Evolutionary conservation across 2,113 vertebrate genomes (phyloP).

Genomic region (Aptenodytes patagonicus): DNA sequence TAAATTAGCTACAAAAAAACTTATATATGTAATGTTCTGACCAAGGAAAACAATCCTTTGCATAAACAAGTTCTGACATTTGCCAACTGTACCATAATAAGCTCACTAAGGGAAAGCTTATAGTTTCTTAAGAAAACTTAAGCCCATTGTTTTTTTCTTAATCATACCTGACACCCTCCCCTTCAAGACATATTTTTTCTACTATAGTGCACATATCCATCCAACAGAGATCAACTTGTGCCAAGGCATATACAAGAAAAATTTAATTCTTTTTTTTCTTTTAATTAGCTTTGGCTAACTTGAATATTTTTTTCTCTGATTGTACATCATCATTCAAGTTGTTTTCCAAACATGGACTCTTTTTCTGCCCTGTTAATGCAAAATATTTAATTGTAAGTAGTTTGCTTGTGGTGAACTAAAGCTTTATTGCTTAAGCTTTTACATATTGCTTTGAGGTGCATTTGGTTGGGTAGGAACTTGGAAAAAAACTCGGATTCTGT

Average conservation of each 20-base stretch:
- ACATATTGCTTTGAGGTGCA: not conserved
- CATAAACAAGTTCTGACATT: not conserved
- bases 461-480: not conserved
- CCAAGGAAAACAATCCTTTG: not conserved
- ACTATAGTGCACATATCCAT: not conserved
- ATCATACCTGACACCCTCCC: not conserved
- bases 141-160: not conserved
- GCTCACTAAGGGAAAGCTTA: not conserved
- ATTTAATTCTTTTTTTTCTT: not conserved
- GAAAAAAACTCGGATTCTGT: not conserved
- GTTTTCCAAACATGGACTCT: not conserved
- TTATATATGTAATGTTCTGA: not conserved
- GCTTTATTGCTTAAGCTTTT: not conserved
- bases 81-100: not conserved
- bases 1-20: not conserved
- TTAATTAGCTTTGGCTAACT: not conserved
- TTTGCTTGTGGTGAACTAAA: not conserved
- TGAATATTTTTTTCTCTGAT: not conserved
- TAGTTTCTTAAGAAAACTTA: not conserved
- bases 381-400: not conserved
- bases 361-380: not conserved
- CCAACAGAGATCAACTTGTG: not conserved
- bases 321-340: not conserved
- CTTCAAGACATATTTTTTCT: not conserved
- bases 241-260: not conserved